A percentile compares a stretch with the other conserved stretches of the same genome.
phyloP scores from a whole-genome alignment of 2,888 invertebrate genomes.

The Gnatocerus cornutus region DNA sequence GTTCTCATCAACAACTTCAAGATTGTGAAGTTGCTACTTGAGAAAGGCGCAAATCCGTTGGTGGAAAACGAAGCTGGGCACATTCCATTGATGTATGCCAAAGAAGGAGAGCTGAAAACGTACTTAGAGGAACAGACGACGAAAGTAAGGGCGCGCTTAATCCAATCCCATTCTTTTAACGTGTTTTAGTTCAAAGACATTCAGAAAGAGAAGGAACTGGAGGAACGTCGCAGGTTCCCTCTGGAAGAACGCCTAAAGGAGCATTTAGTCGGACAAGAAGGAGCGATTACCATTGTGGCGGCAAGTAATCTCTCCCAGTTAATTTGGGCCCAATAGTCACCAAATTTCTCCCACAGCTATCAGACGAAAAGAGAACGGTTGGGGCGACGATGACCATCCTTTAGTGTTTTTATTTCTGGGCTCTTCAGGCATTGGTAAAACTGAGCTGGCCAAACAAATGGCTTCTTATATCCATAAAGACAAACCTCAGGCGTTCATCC shows the following conservation, averaged over 20 bases:
- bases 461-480: conserved; percentile 90
- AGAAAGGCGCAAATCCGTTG: conserved; percentile 83
- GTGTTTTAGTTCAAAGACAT: conserved; percentile 71
- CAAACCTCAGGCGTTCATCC: conserved; percentile 84
- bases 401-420: conserved; percentile 93
- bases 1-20: conserved; percentile 81
- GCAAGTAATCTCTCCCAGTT: conserved; percentile 72
- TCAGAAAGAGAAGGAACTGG: conserved; percentile 79
- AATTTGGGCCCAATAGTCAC: background rate
- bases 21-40: conserved; percentile 78
- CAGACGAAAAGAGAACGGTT: conserved; percentile 92
- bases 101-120: conserved; percentile 77
- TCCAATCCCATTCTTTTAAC: too few species aligned
- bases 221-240: conserved; percentile 87
- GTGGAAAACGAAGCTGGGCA: conserved; percentile 86
- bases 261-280: conserved; percentile 90
- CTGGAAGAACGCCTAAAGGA: conserved; percentile 88
- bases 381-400: conserved; percentile 94
- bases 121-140: conserved; percentile 75
- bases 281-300: conserved; percentile 84
- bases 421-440: conserved; percentile 96
- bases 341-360: conserved; percentile 75
- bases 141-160: conserved; percentile 61
- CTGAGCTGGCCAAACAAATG: conserved; percentile 92
- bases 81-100: conserved; percentile 82